Conservation (phyloP, 1,140 invertebrate species). For the Ceratitis capitata region DNA sequence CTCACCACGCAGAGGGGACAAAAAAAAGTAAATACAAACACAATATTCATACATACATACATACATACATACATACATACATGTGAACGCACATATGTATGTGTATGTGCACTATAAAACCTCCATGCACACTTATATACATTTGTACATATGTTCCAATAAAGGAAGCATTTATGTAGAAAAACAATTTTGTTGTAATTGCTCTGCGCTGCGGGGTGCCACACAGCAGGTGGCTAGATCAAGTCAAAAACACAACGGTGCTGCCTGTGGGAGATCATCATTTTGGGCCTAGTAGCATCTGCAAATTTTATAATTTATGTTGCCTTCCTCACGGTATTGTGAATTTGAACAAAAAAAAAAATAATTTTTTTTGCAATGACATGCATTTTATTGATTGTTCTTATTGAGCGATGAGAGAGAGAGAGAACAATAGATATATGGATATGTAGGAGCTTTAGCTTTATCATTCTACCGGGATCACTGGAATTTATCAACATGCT, state of each 20-base stretch:
- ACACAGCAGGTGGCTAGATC: conserved; percentile 11
- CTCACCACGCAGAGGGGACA: neutral
- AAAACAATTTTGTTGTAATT: conserved; percentile 2
- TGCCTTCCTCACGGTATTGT: neutral
- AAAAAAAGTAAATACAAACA: no score
- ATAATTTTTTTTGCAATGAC: neutral
- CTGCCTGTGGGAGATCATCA: conserved; percentile 1
- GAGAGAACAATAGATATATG: no score
- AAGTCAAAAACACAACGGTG: neutral
- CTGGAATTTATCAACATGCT: no score
- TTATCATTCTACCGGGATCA: no score
- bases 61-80: neutral
- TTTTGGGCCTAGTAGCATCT: conserved; percentile 2
- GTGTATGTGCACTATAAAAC: no score
- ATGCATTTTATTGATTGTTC: neutral
- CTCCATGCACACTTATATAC: no score
- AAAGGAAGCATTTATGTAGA: neutral
- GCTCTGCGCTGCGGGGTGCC: neutral
- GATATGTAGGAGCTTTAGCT: no score
- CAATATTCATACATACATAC: neutral
- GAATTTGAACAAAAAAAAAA: neutral
- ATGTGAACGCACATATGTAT: neutral
- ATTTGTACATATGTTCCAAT: neutral
- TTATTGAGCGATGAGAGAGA: no score
- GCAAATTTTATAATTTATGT: conserved; percentile 5